Percentiles rank a stretch among this genome's conserved stretches.
phyloP scores from a whole-genome alignment of 2,797 vertebrate genomes.

The Simalia tracyae region DNA sequence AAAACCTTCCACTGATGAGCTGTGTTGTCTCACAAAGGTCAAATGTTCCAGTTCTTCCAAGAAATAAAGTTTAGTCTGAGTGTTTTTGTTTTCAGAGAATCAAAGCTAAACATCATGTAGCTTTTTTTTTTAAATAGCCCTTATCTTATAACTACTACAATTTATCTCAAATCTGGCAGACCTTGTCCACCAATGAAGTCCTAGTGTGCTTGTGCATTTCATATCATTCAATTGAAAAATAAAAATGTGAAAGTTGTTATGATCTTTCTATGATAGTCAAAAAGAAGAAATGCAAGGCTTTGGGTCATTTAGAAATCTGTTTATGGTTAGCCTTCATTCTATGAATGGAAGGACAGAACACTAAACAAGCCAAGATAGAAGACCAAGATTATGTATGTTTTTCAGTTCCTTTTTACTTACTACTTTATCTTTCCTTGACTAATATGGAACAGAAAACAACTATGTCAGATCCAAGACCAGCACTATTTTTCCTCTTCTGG shows the following conservation, averaged over 20 bases:
- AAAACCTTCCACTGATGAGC: not conserved
- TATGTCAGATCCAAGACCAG: not conserved
- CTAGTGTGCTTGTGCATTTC: not conserved
- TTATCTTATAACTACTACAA: not conserved
- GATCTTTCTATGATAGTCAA: not conserved
- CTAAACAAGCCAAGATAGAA: not conserved
- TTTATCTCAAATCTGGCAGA: not conserved
- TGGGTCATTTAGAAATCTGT: not conserved
- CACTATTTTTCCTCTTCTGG: not conserved
- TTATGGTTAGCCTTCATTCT: not conserved
- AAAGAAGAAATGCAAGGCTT: not conserved
- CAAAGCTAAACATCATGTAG: not conserved
- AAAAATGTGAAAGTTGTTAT: not conserved
- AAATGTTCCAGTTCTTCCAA: not conserved
- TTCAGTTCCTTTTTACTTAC: not conserved
- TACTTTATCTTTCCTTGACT: not conserved
- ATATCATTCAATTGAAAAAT: not conserved
- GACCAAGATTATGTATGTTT: not conserved
- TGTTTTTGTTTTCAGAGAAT: not conserved
- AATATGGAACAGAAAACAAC: not conserved
- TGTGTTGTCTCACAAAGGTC: not conserved
- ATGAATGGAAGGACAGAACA: not conserved
- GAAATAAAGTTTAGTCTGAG: not conserved
- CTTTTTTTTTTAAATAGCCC: not conserved
- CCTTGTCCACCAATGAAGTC: not conserved